Percentiles rank a stretch among this genome's conserved stretches.
These are phyloP conservation scores for Philopedon plagiatum DNA, from an alignment of 2,888 invertebrate genomes.

Conservation along the genomic window DNA sequence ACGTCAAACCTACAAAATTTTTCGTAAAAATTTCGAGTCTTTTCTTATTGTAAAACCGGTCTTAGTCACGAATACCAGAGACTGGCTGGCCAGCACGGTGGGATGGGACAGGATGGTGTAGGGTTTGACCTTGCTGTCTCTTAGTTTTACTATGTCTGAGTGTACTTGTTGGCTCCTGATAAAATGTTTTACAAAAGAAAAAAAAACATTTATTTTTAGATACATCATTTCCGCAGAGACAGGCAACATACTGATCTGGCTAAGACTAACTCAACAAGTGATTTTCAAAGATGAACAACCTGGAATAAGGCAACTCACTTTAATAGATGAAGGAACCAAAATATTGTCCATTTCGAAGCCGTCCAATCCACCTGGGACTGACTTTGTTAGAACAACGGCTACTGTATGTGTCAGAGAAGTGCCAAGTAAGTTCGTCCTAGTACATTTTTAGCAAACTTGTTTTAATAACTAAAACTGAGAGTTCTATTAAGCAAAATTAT, in stretches of 20 bases:
- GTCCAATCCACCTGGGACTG: constrained; percentile 75
- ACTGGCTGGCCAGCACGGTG: no score
- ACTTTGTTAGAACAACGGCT: constrained; percentile 77
- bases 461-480: no score
- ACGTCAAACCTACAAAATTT: no score
- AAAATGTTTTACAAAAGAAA: no score
- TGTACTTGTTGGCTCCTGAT: no score
- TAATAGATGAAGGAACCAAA: constrained; percentile 82
- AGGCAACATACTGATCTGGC: constrained; percentile 92
- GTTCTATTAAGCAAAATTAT: no score
- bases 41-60: no score
- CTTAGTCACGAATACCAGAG: no score
- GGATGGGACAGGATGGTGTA: no score
- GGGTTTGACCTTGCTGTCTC: no score
- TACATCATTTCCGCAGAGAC: constrained; percentile 93
- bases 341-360: constrained; percentile 83
- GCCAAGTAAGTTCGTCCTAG: constrained; percentile 82
- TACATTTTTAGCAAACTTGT: no score
- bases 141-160: background rate
- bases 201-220: constrained; percentile 61
- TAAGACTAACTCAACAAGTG: constrained; percentile 81
- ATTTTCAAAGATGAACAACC: constrained; percentile 88
- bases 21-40: no score
- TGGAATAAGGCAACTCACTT: constrained; percentile 81
- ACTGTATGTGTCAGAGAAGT: constrained; percentile 79